A percentile compares a stretch with the other conserved stretches of the same genome.
Conservation (phyloP, 2,888 invertebrate species). For the Dasypogon diadema region DNA sequence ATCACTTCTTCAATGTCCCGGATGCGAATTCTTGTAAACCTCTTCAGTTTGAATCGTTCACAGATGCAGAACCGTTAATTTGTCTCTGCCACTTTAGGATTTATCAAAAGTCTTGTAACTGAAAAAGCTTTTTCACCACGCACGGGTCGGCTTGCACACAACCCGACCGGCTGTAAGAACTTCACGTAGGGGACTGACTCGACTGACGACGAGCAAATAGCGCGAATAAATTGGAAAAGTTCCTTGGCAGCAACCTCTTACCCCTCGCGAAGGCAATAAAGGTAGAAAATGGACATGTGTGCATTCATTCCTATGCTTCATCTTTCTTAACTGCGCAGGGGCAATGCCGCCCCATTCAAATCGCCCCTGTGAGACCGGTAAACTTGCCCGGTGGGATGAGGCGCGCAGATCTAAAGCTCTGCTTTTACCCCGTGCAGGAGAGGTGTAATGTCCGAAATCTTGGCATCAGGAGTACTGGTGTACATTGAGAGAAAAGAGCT, state of each 20-base stretch:
- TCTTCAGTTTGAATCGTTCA: background rate
- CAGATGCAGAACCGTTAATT: background rate
- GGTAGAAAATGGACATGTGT: background rate
- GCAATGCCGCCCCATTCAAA: slow-evolving; percentile 6
- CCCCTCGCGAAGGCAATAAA: background rate
- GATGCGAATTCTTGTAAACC: background rate
- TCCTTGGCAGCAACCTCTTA: slow-evolving; percentile 22
- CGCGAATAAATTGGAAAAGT: slow-evolving; percentile 39
- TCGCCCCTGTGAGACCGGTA: slow-evolving; percentile 16
- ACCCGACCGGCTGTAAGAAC: slow-evolving; percentile 66
- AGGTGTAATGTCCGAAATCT: too few species aligned
- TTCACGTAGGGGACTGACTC: slow-evolving; percentile 66
- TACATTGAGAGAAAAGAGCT: too few species aligned
- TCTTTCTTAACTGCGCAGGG: slow-evolving; percentile 17
- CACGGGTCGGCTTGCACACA: slow-evolving; percentile 39
- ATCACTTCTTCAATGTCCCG: background rate
- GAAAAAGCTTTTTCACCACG: slow-evolving; percentile 33
- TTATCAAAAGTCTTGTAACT: slow-evolving; percentile 4
- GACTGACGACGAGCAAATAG: slow-evolving; percentile 16
- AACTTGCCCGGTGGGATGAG: slow-evolving; percentile 2
- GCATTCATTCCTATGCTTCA: background rate
- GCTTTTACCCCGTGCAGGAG: background rate
- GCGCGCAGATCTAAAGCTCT: slow-evolving; percentile 31
- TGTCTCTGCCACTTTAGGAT: background rate
- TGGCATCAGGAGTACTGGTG: too few species aligned